Evolutionary conservation across 2,113 vertebrate genomes (phyloP), one percentile per base, ranked within the genome.

Genomic region (Hepsetus odoe): DNA sequence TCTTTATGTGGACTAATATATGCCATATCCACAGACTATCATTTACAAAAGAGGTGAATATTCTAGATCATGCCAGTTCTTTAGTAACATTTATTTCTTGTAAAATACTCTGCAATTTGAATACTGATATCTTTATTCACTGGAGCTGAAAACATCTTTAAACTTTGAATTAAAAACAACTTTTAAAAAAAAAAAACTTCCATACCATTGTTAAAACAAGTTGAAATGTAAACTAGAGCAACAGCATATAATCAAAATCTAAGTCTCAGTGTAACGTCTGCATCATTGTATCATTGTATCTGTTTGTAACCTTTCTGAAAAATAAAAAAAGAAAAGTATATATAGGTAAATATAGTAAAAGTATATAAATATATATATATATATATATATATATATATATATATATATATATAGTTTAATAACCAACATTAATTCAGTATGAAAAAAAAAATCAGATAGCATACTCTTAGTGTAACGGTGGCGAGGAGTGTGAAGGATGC

Each of bases 61-160:
- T 18, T 44, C 42, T 20, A 32, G 7, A 32, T 46, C 9, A 30
- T 28, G 5, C n/a, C n/a, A n/a, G n/a, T n/a, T n/a, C n/a, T n/a
- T n/a, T n/a, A n/a, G n/a, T 44, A 72, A 24, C 55, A 74, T 76
- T 76, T 67, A 76, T 76, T 76, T 67, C 7, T 26, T 42, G n/a
- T n/a, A 66, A 33, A 7, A 40, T 55, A 38, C 40, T 24, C 40
- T 12, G 4, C 58, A 49, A 30, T 59, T 59, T 14, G 4, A 28
- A 58, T 30, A 30, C 24, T 61, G 58, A 61, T n/a, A 18, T 14
- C 16, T 61, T 61, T 3, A 61, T 32, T 32, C 28, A 33, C 7
- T 33, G 33, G 58, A 61, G 22, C 18, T 35, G 30, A n/a, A n/a
- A 11, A 33, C 18, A 20, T 35, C 61, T 35, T 5, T 53, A n/a